phyloP scores from a whole-genome alignment of 2,797 vertebrate species.

The Pempheris klunzingeri region DNA sequence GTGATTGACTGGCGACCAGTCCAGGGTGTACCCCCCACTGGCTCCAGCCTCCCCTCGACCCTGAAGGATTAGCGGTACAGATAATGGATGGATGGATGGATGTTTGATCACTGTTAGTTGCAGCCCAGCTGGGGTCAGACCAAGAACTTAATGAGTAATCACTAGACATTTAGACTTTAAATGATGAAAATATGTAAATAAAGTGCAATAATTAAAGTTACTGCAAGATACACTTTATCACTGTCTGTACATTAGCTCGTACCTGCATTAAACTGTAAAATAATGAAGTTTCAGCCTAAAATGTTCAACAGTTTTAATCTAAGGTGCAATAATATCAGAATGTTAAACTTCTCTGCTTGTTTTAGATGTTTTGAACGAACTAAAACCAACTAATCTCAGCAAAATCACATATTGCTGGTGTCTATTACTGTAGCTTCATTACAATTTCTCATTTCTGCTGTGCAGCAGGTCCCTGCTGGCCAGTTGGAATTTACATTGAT shows the following conservation, averaged over 20 bases:
- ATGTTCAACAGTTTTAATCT: not conserved
- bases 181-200: no score
- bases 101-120: no score
- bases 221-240: not conserved
- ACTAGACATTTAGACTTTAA: not conserved
- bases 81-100: no score
- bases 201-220: not conserved
- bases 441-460: slow-evolving; percentile 65
- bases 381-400: slow-evolving; percentile 57
- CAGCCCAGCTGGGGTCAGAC: not conserved
- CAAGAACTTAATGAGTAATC: slow-evolving; percentile 4
- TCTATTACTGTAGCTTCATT: slow-evolving; percentile 63
- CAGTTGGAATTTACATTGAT: slow-evolving; percentile 74
- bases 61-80: no score
- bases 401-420: slow-evolving; percentile 29
- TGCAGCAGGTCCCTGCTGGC: slow-evolving; percentile 61
- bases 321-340: not conserved
- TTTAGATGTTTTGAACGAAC: slow-evolving; percentile 9
- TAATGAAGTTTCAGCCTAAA: not conserved
- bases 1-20: no score
- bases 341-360: not conserved
- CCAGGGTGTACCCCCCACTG: no score
- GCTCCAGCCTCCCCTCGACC: no score
- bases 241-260: not conserved
- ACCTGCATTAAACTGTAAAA: not conserved